Evolutionary conservation across 2,113 vertebrate species (phyloP).

Genomic region (Struthio camelus): DNA sequence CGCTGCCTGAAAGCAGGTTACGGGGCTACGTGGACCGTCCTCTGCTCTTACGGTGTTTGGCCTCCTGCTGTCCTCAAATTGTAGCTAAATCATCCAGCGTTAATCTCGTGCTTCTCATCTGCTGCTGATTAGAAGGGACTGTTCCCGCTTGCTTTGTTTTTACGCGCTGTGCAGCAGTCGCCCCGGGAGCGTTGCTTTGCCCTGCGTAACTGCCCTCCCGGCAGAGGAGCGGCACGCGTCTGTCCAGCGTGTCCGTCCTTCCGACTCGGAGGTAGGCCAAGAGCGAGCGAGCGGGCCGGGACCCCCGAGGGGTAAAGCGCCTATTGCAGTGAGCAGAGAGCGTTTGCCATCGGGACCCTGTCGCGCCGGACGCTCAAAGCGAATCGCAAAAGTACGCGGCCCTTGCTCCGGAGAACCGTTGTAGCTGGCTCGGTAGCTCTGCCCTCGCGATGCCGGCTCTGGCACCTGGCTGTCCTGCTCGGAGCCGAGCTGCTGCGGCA

Average conservation of each 20-base stretch:
- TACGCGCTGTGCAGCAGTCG: fast-evolving
- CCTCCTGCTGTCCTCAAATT: not conserved
- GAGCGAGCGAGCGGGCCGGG: not conserved
- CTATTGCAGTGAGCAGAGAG: fast-evolving
- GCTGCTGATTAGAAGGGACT: not conserved
- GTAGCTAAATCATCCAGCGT: fast-evolving
- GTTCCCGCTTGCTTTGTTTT: not conserved
- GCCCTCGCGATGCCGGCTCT: not conserved
- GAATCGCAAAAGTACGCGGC: fast-evolving
- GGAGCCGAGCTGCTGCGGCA: too few relatives aligned
- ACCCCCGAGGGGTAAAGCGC: fast-evolving
- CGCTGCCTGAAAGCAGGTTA: not conserved
- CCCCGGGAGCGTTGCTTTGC: not conserved
- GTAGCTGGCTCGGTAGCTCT: fast-evolving
- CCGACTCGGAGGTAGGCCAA: not conserved
- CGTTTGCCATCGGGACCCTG: fast-evolving
- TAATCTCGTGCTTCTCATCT: too few relatives aligned
- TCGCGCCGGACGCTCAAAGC: fast-evolving
- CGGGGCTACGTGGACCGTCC: not conserved
- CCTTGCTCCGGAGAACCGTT: not conserved
- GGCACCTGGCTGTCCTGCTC: too few relatives aligned
- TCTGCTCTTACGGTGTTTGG: too few relatives aligned
- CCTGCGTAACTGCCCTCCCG: not conserved
- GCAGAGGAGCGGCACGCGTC: fast-evolving
- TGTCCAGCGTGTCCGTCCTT: fast-evolving